Conservation (phyloP, 2,888 invertebrate genomes). For the Campaea margaritaria region DNA sequence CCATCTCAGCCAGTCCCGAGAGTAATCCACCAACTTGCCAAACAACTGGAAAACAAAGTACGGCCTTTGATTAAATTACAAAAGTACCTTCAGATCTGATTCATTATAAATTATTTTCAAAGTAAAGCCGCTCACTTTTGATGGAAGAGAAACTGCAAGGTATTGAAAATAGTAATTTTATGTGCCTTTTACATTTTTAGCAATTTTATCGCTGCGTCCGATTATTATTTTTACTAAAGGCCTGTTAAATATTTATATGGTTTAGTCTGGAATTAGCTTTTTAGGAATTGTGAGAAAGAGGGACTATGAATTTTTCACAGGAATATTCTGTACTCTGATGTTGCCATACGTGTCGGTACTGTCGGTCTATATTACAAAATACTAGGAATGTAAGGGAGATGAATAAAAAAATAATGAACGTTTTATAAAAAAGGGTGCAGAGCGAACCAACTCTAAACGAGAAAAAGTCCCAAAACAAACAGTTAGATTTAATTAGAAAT, state of each 20-base stretch:
- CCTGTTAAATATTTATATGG: no score
- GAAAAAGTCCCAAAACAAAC: conserved; percentile 33
- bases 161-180: neutral
- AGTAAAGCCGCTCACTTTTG: neutral
- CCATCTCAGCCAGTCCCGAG: conserved; percentile 58
- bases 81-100: conserved; percentile 48
- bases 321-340: no score
- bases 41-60: conserved; percentile 59
- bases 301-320: no score
- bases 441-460: conserved; percentile 17
- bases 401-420: neutral
- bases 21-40: conserved; percentile 60
- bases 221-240: no score
- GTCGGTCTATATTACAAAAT: no score
- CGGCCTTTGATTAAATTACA: conserved; percentile 52
- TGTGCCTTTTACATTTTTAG: no score
- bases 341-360: no score
- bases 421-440: conserved; percentile 8
- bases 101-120: conserved; percentile 40
- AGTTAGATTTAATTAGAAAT: conserved; percentile 43
- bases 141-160: neutral
- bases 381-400: neutral
- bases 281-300: no score
- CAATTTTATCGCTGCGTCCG: no score
- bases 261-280: no score